Evolutionary conservation across 2,888 invertebrate genomes (phyloP), one percentile per base, ranked within the genome.

Genomic region (Coremacera marginata): DNA sequence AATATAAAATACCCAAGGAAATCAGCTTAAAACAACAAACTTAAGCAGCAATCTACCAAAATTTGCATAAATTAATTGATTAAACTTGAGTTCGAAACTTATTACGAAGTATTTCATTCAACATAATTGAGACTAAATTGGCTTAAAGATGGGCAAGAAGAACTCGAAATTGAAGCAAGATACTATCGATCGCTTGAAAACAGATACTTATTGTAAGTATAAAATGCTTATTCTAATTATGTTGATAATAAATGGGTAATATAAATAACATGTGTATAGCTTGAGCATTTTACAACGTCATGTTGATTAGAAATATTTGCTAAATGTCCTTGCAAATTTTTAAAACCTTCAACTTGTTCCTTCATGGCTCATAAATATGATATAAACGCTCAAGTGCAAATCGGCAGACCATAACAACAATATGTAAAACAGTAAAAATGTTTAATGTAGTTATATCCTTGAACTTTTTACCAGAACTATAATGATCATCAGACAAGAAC

Each of bases 91-190:
- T 44, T 44, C 14, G 14, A 44, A 44, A 44, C 44, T 44, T 7
- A 44, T 44, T 11, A 44, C 4, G 11, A 11, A 44, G 11, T 1
- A 11, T 44, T 11, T 11, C 44, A 44, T 44, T 44, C 44, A 44
- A 11, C 44, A 44, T 14, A 44, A 44, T 44, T 44, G 44, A 44
- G 44, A 44, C 44, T 19, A 37, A n/a, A 65, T 37, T 22, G 34
- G n/a, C 65, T 9, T 44, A 83, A 83, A 92, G 91, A 98, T 98
- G 98, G 97, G 97, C 87, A 97, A 97, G 93, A 96, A 96, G 91
- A 97, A 96, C 89, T 97, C 97, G 77, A 98, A 98, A 92, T 94
- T 98, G 90, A 97, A 96, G 93, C 95, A 96, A 90, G 97, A 97
- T 89, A 96, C 97, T 85, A 96, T 98, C 89, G 96, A 96, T 90